Evolutionary conservation across 2,113 vertebrate species (phyloP).

Genomic region (Clarias batrachus): DNA sequence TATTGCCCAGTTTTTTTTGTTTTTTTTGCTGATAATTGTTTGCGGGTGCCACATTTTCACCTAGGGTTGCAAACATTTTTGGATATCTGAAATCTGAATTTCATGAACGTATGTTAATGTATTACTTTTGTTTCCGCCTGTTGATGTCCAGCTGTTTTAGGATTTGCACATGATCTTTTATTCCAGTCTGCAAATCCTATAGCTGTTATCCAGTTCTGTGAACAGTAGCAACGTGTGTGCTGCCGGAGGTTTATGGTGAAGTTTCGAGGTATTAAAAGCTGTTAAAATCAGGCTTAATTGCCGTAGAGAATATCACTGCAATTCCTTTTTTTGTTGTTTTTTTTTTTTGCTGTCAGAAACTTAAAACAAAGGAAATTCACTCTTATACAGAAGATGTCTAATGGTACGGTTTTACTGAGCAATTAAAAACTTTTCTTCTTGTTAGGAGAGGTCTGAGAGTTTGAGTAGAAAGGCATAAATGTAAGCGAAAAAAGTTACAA

Average conservation of each 20-base stretch:
- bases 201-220: slow-evolving; percentile 9
- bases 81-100: background rate
- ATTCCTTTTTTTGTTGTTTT: slow-evolving; percentile 10
- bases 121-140: slow-evolving; percentile 6
- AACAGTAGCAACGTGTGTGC: background rate
- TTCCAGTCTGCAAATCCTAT: slow-evolving; percentile 12
- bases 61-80: background rate
- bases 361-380: background rate
- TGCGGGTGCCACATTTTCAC: slow-evolving; percentile 4
- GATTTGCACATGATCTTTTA: slow-evolving; percentile 41
- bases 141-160: slow-evolving; percentile 37
- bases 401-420: background rate
- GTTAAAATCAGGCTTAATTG: background rate
- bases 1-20: background rate
- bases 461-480: background rate
- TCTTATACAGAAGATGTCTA: background rate
- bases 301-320: background rate
- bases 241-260: background rate
- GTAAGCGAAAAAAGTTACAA: background rate
- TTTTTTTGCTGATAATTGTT: background rate
- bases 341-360: background rate
- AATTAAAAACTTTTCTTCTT: background rate
- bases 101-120: slow-evolving; percentile 5
- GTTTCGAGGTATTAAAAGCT: background rate
- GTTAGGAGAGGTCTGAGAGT: slow-evolving; percentile 8